Conservation (phyloP, 2,888 invertebrate genomes). For the Drosophila dives region DNA sequence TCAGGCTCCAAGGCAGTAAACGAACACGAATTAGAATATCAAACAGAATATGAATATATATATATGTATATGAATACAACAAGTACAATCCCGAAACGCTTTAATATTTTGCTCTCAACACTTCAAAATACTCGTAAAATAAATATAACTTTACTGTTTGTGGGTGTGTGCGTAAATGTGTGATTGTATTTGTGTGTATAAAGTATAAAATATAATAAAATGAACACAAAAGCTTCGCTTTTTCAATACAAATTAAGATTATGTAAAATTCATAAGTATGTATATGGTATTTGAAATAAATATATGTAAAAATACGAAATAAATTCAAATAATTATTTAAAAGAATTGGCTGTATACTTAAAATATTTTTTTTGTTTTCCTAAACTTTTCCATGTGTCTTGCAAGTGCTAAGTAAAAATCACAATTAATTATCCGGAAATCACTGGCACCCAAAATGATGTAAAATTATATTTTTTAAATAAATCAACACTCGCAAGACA, state of each 20-base stretch:
- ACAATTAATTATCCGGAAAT: conserved; percentile 16
- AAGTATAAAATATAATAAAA: conserved; percentile 20
- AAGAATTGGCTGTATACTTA: conserved; percentile 27
- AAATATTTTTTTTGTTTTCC: neutral
- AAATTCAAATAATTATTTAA: neutral
- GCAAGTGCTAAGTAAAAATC: conserved; percentile 10
- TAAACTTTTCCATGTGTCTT: conserved; percentile 12
- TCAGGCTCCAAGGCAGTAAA: conserved; percentile 55
- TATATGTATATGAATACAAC: conserved; percentile 23
- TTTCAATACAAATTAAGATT: conserved; percentile 17
- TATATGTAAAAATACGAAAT: conserved; percentile 31
- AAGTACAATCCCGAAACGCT: conserved; percentile 51
- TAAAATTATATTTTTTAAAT: neutral
- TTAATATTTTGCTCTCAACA: conserved; percentile 42
- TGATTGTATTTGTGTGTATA: conserved; percentile 21
- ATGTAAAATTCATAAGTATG: conserved; percentile 31
- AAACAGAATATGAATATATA: conserved; percentile 35
- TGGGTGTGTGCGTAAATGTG: conserved; percentile 9
- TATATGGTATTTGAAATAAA: conserved; percentile 34
- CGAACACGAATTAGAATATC: conserved; percentile 23
- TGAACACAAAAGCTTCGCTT: conserved; percentile 46
- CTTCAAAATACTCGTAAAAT: conserved; percentile 21
- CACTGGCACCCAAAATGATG: conserved; percentile 13
- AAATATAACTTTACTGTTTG: conserved; percentile 21
- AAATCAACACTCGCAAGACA: conserved; percentile 12